Base-by-base conservation (phyloP, 2,113 vertebrate species). In the Ptychochromis oligacanthus region DNA sequence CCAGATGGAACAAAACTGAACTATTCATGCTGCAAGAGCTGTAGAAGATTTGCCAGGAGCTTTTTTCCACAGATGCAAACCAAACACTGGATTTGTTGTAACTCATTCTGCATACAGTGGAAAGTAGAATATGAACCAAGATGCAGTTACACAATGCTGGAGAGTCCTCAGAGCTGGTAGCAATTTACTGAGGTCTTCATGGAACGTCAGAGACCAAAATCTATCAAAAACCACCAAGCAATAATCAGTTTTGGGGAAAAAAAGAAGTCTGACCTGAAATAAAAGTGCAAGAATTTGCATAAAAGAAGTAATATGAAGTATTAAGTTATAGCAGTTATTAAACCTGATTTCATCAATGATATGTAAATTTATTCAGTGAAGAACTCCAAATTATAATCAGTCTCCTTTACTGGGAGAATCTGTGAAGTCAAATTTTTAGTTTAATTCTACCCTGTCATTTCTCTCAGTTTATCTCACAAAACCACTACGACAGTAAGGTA, bases 1-100 rank as follows among this genome's bases (percentile, higher is more conserved):
- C 20, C 61, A 81, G 56, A 80, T 54, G 72, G 70, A 90, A 34
- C 54, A n/a, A 62, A 83, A 87, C 26, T 26, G 55, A 79, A 75
- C 60, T 36, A 9, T 34, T 2, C 22, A 75, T 57, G 28, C 2
- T 72, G 40, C 6, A 31, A 20, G 15, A 38, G 31, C 52, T 28
- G 31, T n/a, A 36, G 26, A 9, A 72, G 20, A 57, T 60, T 38
- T 59, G 24, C 28, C 43, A 55, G 60, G 26, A 72, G 22, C 20
- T 10, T 9, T n/a, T 24, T 79, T 64, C 6, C 36, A 18, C 0
- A 65, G n/a, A 14, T 10, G 13, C 0, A 55, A 70, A 57, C 6
- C 7, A 59, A 61, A 82, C 57, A 56, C 2, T 61, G 49, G 80
- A 62, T 43, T 75, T 55, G 46, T 12, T 60, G 40, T 5, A 31